A percentile compares a stretch with the other conserved stretches of the same genome.
These are phyloP conservation scores for Phoxinus phoxinus DNA, from an alignment of 2,113 vertebrate species.

Conservation along the genomic window DNA sequence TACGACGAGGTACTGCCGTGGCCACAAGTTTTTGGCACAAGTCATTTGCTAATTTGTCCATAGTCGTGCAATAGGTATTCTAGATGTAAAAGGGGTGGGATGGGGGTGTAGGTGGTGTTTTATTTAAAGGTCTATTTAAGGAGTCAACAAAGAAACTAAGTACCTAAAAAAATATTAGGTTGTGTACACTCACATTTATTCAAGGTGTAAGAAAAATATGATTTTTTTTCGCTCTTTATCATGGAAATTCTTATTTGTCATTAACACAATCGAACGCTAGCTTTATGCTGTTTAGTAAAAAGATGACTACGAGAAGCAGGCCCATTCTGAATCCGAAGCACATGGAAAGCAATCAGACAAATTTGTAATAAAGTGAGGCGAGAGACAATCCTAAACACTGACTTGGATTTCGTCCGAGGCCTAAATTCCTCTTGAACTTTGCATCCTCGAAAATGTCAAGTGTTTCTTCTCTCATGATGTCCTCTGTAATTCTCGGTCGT, in stretches of 20 bases:
- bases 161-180: neutral
- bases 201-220: neutral
- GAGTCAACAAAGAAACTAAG: too few relatives aligned
- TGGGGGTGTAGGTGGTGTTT: too few relatives aligned
- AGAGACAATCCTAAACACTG: neutral
- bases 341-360: neutral
- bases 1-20: too few relatives aligned
- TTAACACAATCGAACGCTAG: neutral
- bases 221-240: neutral
- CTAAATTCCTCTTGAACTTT: neutral
- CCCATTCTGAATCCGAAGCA: neutral
- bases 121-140: too few relatives aligned
- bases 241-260: neutral
- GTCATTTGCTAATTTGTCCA: too few relatives aligned
- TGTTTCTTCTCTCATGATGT: conserved; percentile 1
- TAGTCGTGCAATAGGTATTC: too few relatives aligned
- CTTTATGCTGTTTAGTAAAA: neutral
- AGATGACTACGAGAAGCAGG: neutral
- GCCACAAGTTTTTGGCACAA: too few relatives aligned
- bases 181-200: neutral
- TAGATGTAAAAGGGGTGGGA: too few relatives aligned
- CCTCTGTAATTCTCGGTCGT: neutral
- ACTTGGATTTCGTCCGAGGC: neutral
- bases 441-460: neutral
- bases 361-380: neutral